phyloP scores from a whole-genome alignment of 2,113 vertebrate genomes.

The Machaerirhynchus nigripectus region DNA sequence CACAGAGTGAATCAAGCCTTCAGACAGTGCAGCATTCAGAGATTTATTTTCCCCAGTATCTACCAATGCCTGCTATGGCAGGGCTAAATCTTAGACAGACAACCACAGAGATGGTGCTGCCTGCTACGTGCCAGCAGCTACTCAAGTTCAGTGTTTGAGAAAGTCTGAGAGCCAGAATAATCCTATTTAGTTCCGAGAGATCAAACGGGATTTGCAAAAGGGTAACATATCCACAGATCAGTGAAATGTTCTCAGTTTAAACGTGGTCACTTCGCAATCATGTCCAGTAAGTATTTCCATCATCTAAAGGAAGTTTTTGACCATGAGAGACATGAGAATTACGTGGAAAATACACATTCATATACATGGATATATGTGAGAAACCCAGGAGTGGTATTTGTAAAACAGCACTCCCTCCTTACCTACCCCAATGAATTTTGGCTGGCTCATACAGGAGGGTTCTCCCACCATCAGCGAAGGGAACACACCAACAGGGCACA shows the following conservation, averaged over 20 bases:
- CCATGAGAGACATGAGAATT: not conserved
- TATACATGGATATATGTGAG: not conserved
- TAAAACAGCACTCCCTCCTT: not conserved
- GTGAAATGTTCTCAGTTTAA: not conserved
- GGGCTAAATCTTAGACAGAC: not conserved
- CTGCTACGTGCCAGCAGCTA: not conserved
- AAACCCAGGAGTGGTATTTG: not conserved
- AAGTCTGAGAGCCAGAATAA: constrained; percentile 40
- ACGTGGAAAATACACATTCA: not conserved
- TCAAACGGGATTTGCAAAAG: constrained; percentile 30
- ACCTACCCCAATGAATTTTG: not conserved
- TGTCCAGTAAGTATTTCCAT: not conserved
- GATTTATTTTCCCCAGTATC: not conserved
- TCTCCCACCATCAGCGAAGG: not conserved
- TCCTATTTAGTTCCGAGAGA: constrained; percentile 24
- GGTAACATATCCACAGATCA: constrained; percentile 35
- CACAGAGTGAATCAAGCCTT: not conserved
- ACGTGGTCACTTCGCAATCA: not conserved
- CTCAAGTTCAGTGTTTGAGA: not conserved
- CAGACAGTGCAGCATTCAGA: not conserved
- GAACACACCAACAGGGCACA: not conserved
- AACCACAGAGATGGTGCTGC: not conserved
- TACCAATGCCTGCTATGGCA: not conserved
- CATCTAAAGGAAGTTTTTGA: not conserved
- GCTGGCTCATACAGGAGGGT: not conserved